Conservation (phyloP, 2,797 vertebrate genomes). For the Typhlichthys eigenmanni region DNA sequence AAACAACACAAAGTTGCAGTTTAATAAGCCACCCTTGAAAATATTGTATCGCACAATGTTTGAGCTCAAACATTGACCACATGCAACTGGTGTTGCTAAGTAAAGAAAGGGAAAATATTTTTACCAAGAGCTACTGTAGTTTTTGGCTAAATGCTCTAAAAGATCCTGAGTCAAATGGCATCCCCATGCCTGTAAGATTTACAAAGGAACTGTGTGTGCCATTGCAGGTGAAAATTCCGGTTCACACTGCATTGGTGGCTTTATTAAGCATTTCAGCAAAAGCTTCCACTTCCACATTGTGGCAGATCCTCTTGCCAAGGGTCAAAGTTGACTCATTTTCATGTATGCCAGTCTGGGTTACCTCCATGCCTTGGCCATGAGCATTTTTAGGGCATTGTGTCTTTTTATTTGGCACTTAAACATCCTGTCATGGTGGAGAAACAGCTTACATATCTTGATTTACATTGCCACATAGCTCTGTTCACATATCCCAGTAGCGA, state of each 20-base stretch:
- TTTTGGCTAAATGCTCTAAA: slow-evolving; percentile 27
- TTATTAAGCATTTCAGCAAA: slow-evolving; percentile 31
- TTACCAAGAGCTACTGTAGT: slow-evolving; percentile 30
- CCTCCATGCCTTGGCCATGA: slow-evolving; percentile 13
- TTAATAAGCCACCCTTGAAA: slow-evolving; percentile 7
- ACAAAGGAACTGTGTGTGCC: slow-evolving; percentile 19
- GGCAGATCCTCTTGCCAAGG: too few relatives aligned
- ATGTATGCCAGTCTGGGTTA: slow-evolving; percentile 19
- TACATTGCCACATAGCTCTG: background rate
- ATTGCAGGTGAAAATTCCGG: slow-evolving; percentile 34
- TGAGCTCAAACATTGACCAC: slow-evolving; percentile 27
- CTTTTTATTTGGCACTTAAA: background rate
- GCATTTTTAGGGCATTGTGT: background rate
- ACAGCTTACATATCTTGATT: background rate
- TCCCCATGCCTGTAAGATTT: slow-evolving; percentile 4
- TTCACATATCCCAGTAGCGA: slow-evolving; percentile 9
- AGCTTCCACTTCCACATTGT: background rate
- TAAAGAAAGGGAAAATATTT: slow-evolving; percentile 32
- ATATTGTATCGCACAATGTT: slow-evolving; percentile 17
- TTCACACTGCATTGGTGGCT: slow-evolving; percentile 28
- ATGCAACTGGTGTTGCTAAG: slow-evolving; percentile 37
- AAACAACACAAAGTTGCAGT: too few relatives aligned
- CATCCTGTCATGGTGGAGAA: slow-evolving; percentile 8
- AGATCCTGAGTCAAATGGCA: slow-evolving; percentile 28
- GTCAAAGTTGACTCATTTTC: background rate